Evolutionary conservation across 1,140 invertebrate genomes (phyloP), one percentile per base, ranked within the genome.

Genomic region (Atopsyche davidsoni): DNA sequence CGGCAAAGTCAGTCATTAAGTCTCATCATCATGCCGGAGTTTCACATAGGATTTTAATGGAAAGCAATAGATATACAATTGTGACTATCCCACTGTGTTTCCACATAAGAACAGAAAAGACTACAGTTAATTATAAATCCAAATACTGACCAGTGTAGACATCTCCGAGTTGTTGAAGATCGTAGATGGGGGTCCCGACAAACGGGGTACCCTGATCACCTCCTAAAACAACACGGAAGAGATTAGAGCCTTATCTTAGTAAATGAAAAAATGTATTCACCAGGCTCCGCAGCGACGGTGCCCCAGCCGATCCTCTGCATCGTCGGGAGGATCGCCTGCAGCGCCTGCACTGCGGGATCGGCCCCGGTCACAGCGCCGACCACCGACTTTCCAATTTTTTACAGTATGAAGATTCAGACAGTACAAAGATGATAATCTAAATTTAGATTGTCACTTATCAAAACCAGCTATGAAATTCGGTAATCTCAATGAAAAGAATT

Each of bases 161-260:
- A 66, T 89, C 86, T 53, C 90, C 90, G 57, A 79, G 80, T 72
- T 95, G 92, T 64, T 84, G 83, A 57, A 92, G 70, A 75, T 90
- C 86, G 73, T 86, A 85, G 66, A 88, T 79, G 50, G 84, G 81
- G 59, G 73, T 69, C 36, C 64, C 61, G 54, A 69, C 60, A 65
- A 71, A 76, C 24, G 66, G 60, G 3, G 38, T n/a, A 17, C 35
- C 40, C 11, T 32, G 18, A 22, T 41, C 40, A 23, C 19, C 38
- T 23, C 40, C 47, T 50, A 50, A 2, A 50, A 50, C 46, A 48
- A 48, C 18, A n/a, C 46, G 41, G 28, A 31, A 28, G 4, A 4
- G 6, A 40, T 40, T 16, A 40, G 39, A 48, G 22, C 19, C 14
- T 4, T 10, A 16, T 14, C 10, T 38, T 9, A 38, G 4, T 10